These are phyloP conservation scores for Sula dactylatra DNA, from an alignment of 2,113 vertebrate species.

Conservation along the genomic window DNA sequence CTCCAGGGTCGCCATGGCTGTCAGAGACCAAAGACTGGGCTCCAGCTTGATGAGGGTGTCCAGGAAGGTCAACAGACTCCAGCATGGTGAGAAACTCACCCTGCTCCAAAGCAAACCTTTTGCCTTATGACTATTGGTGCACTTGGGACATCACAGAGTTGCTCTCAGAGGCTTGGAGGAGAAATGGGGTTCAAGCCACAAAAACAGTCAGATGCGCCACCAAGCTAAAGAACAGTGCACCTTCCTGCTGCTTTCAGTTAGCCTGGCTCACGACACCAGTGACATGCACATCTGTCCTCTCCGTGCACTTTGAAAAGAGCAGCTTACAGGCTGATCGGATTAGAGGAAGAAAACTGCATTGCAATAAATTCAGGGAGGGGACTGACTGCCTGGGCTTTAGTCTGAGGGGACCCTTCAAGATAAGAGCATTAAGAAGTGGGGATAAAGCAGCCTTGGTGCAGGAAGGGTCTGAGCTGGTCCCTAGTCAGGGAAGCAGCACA, in stretches of 20 bases:
- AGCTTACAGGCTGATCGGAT: conserved; percentile 11
- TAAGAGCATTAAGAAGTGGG: conserved; percentile 31
- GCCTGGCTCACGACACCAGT: neutral
- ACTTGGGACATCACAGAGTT: neutral
- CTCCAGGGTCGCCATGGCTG: neutral
- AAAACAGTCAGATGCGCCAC: neutral
- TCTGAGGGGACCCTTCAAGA: conserved; percentile 12
- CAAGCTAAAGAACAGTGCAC: neutral
- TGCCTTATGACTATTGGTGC: neutral
- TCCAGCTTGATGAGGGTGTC: neutral
- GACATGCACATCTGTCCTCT: neutral
- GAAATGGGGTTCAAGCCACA: neutral
- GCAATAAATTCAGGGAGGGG: neutral
- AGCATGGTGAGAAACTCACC: neutral
- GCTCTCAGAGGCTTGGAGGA: neutral
- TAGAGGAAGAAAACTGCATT: conserved; percentile 19
- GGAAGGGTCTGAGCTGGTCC: neutral
- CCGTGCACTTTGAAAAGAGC: conserved; percentile 19
- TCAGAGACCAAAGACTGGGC: neutral
- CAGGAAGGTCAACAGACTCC: neutral
- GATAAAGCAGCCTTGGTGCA: neutral
- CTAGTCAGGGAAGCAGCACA: neutral
- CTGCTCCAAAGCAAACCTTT: neutral
- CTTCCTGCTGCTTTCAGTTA: neutral
- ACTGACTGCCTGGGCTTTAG: conserved; percentile 1